Evolutionary conservation across 2,113 vertebrate genomes (phyloP).

Genomic region (Hystrix brachyura): DNA sequence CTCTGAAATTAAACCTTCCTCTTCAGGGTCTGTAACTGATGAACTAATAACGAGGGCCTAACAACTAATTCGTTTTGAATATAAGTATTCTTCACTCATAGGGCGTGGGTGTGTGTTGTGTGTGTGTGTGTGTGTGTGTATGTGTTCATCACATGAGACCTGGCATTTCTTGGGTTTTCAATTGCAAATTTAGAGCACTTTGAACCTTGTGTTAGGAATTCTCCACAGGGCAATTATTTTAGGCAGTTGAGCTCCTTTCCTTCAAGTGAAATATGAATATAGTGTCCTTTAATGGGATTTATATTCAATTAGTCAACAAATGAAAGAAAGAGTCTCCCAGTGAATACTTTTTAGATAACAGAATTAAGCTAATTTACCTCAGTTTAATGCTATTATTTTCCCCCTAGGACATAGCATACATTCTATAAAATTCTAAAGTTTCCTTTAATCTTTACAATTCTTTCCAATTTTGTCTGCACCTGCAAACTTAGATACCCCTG

Average conservation of each 20-base stretch:
- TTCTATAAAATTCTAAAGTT: slow-evolving; percentile 51
- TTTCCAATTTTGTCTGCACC: neutral
- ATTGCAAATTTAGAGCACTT: neutral
- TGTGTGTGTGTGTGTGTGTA: neutral
- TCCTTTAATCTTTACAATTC: neutral
- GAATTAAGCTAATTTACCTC: slow-evolving; percentile 46
- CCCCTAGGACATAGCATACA: neutral
- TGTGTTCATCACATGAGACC: neutral
- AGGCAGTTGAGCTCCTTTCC: neutral
- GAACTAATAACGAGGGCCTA: neutral
- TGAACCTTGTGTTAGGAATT: neutral
- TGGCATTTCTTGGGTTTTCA: neutral
- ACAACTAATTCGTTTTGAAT: slow-evolving; percentile 13
- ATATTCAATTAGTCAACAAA: slow-evolving; percentile 23
- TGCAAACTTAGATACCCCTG: neutral
- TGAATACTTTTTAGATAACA: slow-evolving; percentile 40
- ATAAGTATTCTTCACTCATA: neutral
- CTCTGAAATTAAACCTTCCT: neutral
- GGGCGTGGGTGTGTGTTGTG: neutral
- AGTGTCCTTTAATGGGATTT: neutral
- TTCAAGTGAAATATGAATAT: neutral
- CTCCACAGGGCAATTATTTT: neutral
- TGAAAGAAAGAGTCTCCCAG: slow-evolving; percentile 20
- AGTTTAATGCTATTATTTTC: slow-evolving; percentile 40
- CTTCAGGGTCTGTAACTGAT: neutral